Evolutionary conservation across 2,888 invertebrate species (phyloP).

Genomic region (Ptychoptera albimana): DNA sequence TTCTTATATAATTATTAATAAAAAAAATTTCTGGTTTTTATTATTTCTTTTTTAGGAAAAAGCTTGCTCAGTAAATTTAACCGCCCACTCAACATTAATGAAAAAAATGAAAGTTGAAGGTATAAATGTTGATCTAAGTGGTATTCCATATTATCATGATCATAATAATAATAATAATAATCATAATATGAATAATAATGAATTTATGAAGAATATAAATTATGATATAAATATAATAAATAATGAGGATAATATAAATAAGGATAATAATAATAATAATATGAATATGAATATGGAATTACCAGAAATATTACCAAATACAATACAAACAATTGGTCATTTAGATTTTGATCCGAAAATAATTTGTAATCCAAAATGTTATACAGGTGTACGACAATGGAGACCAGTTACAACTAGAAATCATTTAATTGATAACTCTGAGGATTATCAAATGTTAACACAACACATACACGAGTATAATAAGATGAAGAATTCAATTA

Average conservation of each 20-base stretch:
- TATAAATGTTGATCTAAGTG: slow-evolving; percentile 38
- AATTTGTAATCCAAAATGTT: slow-evolving; percentile 49
- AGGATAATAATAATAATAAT: too few relatives aligned
- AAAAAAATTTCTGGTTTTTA: background rate
- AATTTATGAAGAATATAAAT: too few relatives aligned
- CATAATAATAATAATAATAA: slow-evolving; percentile 24
- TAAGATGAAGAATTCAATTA: slow-evolving; percentile 23
- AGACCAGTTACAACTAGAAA: background rate
- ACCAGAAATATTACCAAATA: slow-evolving; percentile 33
- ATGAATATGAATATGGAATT: slow-evolving; percentile 13
- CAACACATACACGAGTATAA: slow-evolving; percentile 25
- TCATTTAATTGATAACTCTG: background rate
- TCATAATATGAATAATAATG: slow-evolving; percentile 15
- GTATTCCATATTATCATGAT: slow-evolving; percentile 38
- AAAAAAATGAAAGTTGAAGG: slow-evolving; percentile 56
- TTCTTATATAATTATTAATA: slow-evolving; percentile 1
- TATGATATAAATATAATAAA: too few relatives aligned
- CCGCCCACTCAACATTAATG: slow-evolving; percentile 66
- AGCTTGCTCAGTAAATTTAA: slow-evolving; percentile 57
- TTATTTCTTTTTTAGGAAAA: slow-evolving; percentile 42
- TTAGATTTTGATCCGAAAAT: slow-evolving; percentile 56
- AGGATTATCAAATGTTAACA: slow-evolving; percentile 15
- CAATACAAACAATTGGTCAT: slow-evolving; percentile 38
- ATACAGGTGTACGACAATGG: slow-evolving; percentile 19
- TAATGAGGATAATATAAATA: too few relatives aligned